Evolutionary conservation across 2,797 vertebrate species (phyloP).

Genomic region (Gorsachius magnificus): DNA sequence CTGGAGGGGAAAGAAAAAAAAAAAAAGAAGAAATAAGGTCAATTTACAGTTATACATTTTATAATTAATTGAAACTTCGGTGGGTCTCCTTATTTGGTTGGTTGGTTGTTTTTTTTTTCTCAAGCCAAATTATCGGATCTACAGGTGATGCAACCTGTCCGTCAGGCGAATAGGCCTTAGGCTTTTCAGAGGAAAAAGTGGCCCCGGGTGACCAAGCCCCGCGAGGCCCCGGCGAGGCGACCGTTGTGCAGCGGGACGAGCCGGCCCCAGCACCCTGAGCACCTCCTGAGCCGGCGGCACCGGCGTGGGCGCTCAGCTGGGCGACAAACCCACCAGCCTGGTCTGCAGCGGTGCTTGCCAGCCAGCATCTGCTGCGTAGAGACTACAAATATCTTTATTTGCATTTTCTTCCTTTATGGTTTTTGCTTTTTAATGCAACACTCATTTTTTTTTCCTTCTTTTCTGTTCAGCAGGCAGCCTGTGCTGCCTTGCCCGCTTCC

Average conservation of each 20-base stretch:
- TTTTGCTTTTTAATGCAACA: background rate
- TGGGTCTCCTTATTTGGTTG: background rate
- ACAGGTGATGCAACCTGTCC: accelerated
- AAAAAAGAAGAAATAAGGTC: background rate
- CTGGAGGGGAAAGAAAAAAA: constrained; percentile 42
- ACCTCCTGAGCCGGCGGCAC: accelerated
- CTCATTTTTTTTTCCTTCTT: background rate
- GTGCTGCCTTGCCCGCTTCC: background rate
- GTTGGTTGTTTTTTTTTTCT: background rate
- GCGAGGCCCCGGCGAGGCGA: background rate
- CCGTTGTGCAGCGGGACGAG: accelerated
- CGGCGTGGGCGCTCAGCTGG: background rate
- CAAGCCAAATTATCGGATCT: background rate
- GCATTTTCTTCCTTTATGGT: background rate
- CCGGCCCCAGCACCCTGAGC: accelerated
- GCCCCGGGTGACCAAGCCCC: accelerated
- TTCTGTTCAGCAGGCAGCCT: background rate
- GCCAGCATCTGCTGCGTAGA: background rate
- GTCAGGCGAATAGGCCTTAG: accelerated
- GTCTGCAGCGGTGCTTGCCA: background rate
- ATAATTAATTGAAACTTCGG: background rate
- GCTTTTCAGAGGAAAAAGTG: accelerated
- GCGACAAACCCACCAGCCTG: background rate
- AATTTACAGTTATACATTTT: background rate
- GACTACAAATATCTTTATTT: background rate